Conservation (phyloP, 2,797 vertebrate species). For the Trachops cirrhosus region DNA sequence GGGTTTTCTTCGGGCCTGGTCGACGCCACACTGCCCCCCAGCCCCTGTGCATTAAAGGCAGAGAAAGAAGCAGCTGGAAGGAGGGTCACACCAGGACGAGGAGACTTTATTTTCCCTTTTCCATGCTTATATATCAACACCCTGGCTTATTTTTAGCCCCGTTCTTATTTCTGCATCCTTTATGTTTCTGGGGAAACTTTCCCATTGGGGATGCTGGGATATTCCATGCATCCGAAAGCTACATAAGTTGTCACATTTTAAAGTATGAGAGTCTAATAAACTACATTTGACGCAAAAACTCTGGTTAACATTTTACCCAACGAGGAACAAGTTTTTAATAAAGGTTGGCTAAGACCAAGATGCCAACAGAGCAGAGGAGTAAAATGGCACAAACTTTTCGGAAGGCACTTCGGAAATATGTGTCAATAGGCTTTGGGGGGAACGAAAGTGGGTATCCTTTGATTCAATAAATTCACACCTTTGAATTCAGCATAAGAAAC, state of each 20-base stretch:
- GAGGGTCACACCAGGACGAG: not conserved
- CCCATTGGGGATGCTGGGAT: not conserved
- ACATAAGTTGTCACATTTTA: not conserved
- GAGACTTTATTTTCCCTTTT: not conserved
- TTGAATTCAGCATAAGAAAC: not conserved
- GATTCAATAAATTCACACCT: not conserved
- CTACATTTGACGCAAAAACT: not conserved
- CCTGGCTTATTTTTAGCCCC: constrained; percentile 17
- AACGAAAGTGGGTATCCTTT: not conserved
- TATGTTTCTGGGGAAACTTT: not conserved
- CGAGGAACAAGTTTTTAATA: not conserved
- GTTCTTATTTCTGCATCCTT: not conserved
- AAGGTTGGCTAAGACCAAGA: not conserved
- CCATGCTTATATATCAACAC: not conserved
- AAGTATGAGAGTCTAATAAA: not conserved
- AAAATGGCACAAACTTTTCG: not conserved
- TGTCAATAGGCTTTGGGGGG: not conserved
- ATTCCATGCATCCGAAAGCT: constrained; percentile 1
- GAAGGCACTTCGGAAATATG: not conserved
- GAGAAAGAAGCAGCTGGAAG: not conserved
- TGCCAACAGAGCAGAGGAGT: not conserved
- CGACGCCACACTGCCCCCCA: not conserved
- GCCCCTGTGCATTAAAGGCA: not conserved
- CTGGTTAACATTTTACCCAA: not conserved
- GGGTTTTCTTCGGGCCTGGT: not conserved